Percentiles rank a stretch among this genome's conserved stretches.
phyloP scores from a whole-genome alignment of 1,140 invertebrate genomes.

The Nylanderia fulva region DNA sequence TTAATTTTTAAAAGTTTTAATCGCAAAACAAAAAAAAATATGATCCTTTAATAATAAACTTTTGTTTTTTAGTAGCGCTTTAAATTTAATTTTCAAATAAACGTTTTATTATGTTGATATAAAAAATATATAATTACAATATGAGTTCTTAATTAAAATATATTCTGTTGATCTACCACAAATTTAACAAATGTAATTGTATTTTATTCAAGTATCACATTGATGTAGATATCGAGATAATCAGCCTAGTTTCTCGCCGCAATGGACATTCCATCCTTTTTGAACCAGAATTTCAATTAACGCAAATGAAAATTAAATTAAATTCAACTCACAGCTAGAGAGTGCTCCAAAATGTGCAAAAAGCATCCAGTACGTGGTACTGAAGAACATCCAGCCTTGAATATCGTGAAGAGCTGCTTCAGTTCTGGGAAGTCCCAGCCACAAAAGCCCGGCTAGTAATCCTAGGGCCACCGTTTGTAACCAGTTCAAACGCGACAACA shows the following conservation, averaged over 20 bases:
- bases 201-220: not conserved
- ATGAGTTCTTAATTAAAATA: not conserved
- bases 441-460: slow-evolving; percentile 91
- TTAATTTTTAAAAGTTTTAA: not conserved
- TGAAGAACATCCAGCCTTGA: slow-evolving; percentile 95
- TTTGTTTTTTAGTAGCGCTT: not conserved
- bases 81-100: not conserved
- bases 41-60: not conserved
- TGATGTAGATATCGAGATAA: slow-evolving; percentile 43
- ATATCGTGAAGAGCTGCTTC: slow-evolving; percentile 93
- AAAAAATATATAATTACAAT: slow-evolving; percentile 11
- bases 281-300: not conserved
- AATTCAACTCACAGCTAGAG: slow-evolving; percentile 89
- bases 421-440: slow-evolving; percentile 91
- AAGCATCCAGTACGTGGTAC: slow-evolving; percentile 95
- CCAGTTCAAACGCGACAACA: slow-evolving; percentile 94
- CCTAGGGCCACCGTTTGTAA: slow-evolving; percentile 92
- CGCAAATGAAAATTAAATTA: slow-evolving; percentile 44
- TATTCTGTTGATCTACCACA: not conserved
- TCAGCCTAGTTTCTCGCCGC: slow-evolving; percentile 13
- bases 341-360: slow-evolving; percentile 94
- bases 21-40: not conserved
- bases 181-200: slow-evolving; percentile 21
- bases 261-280: not conserved
- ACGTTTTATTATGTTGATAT: slow-evolving; percentile 4